Evolutionary conservation across 2,113 vertebrate genomes (phyloP).

Genomic region (Macroglossus sobrinus): DNA sequence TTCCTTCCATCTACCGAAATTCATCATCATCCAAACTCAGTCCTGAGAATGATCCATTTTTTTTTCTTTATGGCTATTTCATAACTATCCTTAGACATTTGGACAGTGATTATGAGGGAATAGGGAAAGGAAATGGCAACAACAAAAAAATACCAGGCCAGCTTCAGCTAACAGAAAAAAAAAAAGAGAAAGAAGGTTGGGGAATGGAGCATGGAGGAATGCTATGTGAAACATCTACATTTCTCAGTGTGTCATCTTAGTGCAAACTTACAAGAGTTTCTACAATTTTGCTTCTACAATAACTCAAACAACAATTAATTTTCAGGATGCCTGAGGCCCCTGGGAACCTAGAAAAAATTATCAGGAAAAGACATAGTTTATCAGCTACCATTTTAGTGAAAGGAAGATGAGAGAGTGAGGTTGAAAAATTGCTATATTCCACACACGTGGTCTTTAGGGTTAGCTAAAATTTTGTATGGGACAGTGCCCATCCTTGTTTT

Average conservation of each 20-base stretch:
- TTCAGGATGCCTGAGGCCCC: neutral
- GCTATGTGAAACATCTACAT: neutral
- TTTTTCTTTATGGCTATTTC: constrained; percentile 13
- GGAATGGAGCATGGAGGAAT: neutral
- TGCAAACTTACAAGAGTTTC: neutral
- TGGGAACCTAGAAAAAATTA: neutral
- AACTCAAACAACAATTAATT: neutral
- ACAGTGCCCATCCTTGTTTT: neutral
- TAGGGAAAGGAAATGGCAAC: neutral
- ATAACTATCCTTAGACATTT: neutral
- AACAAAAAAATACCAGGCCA: neutral
- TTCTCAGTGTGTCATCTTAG: neutral
- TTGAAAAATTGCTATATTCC: neutral
- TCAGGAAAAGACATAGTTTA: neutral
- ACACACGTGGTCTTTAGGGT: neutral
- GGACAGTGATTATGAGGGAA: neutral
- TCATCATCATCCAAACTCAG: neutral
- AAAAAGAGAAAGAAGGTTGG: neutral
- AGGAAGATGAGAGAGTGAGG: neutral
- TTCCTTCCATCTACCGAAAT: neutral
- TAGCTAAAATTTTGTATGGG: neutral
- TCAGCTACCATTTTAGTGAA: neutral
- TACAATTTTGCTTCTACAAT: neutral
- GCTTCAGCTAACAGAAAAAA: neutral
- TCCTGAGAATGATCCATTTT: neutral